phyloP scores from a whole-genome alignment of 2,113 vertebrate genomes.

The Hypanus sabinus region DNA sequence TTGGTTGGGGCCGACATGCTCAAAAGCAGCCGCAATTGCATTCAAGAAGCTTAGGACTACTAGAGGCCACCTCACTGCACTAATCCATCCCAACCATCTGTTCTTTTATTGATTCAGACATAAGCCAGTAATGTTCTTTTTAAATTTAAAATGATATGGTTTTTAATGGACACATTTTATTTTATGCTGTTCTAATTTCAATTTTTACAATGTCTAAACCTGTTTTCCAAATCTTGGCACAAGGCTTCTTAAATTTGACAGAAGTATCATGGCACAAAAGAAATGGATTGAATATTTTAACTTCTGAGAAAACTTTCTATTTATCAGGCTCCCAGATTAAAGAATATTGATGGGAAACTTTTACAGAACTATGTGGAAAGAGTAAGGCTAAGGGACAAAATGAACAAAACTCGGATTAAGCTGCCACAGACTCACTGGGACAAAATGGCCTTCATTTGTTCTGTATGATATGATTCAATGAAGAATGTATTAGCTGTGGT shows the following conservation, averaged over 20 bases:
- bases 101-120: background rate
- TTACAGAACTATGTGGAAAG: background rate
- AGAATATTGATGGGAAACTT: background rate
- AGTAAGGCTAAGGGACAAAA: background rate
- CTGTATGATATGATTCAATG: background rate
- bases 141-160: background rate
- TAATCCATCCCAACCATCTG: slow-evolving; percentile 25
- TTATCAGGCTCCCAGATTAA: background rate
- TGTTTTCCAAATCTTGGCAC: background rate
- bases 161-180: too few species aligned
- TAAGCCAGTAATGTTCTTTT: background rate
- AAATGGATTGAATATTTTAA: background rate
- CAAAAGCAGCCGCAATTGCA: background rate
- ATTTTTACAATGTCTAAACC: background rate
- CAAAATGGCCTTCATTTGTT: background rate
- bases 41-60: background rate
- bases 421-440: too few species aligned
- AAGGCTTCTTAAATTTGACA: background rate
- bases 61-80: background rate
- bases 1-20: background rate
- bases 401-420: background rate
- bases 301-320: background rate
- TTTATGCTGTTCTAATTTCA: background rate
- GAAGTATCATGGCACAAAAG: background rate
- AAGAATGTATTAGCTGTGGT: background rate